Evolutionary conservation across 2,113 vertebrate genomes (phyloP).

Genomic region (Neotragus moschatus): DNA sequence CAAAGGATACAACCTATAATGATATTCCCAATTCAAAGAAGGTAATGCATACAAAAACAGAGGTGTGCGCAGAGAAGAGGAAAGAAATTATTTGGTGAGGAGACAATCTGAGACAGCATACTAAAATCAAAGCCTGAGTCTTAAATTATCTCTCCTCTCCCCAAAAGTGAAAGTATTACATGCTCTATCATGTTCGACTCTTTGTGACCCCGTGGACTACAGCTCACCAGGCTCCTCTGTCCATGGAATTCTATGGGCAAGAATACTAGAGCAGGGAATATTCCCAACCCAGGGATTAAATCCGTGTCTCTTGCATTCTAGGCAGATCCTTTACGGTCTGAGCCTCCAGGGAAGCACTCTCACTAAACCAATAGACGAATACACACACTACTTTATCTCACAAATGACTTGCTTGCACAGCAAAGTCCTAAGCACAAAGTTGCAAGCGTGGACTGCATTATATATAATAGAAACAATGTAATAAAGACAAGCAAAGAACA

Average conservation of each 20-base stretch:
- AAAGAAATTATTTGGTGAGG: background rate
- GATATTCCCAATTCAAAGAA: background rate
- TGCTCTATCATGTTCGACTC: background rate
- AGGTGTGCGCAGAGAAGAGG: background rate
- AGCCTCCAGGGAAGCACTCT: background rate
- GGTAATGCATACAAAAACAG: background rate
- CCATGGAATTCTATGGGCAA: background rate
- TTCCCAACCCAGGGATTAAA: background rate
- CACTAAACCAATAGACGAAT: fast-evolving
- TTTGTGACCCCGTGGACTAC: background rate
- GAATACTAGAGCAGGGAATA: background rate
- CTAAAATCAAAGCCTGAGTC: background rate
- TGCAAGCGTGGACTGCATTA: background rate
- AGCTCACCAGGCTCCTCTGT: background rate
- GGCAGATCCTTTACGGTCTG: background rate
- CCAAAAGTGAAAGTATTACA: background rate
- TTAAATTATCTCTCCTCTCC: background rate
- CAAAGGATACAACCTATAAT: no score
- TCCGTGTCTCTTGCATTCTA: background rate
- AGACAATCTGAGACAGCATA: background rate
- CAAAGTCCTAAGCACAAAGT: background rate
- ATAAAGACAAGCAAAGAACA: background rate
- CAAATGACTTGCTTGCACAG: background rate
- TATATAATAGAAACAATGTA: background rate
- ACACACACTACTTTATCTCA: background rate